A percentile compares a stretch with the other conserved stretches of the same genome.
These are phyloP conservation scores for Ptychochromis oligacanthus DNA, from an alignment of 2,113 vertebrate genomes.

Conservation along the genomic window DNA sequence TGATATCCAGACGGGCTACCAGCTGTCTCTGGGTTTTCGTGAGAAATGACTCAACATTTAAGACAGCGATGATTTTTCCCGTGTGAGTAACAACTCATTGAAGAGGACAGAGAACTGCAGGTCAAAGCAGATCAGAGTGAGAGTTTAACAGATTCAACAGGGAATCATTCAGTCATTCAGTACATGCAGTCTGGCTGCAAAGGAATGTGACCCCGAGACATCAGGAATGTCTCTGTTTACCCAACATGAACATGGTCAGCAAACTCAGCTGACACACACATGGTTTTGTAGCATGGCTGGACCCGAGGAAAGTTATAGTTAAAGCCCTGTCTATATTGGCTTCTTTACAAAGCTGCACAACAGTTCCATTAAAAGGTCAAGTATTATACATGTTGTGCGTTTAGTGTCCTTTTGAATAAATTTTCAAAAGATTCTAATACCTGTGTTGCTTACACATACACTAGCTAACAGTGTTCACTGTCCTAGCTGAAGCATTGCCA, in stretches of 20 bases:
- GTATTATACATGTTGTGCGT: no score
- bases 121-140: not conserved
- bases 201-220: slow-evolving; percentile 24
- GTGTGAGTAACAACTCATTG: not conserved
- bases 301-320: not conserved
- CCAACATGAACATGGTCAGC: not conserved
- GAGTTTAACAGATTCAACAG: not conserved
- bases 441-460: not conserved
- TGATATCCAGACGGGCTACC: slow-evolving; percentile 4
- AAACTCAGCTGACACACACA: not conserved
- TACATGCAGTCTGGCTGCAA: not conserved
- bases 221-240: slow-evolving; percentile 6
- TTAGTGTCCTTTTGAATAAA: not conserved
- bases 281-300: not conserved
- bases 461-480: no score
- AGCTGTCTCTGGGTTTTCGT: not conserved
- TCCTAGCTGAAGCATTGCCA: no score
- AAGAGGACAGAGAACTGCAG: slow-evolving; percentile 3
- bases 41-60: slow-evolving; percentile 1
- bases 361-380: no score
- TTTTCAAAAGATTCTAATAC: not conserved
- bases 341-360: not conserved
- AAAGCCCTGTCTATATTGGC: not conserved
- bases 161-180: not conserved
- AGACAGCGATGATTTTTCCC: not conserved